phyloP scores from a whole-genome alignment of 2,113 vertebrate species.

The Podarcis muralis region DNA sequence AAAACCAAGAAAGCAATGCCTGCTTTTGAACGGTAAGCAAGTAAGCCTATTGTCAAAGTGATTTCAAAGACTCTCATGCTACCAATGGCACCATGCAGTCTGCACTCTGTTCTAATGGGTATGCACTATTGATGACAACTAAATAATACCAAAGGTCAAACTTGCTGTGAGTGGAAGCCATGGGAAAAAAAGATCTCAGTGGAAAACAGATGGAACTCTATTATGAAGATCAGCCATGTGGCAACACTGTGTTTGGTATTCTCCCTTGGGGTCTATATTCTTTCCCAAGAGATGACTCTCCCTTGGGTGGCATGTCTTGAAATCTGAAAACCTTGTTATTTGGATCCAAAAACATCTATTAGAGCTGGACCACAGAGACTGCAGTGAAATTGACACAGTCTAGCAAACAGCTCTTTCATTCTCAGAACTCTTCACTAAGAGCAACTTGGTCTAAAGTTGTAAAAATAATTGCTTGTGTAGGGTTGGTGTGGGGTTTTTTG shows the following conservation, averaged over 20 bases:
- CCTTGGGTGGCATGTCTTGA: neutral
- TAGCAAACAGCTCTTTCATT: neutral
- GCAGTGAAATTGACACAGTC: neutral
- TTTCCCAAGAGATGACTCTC: constrained; percentile 23
- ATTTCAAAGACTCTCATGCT: constrained; percentile 12
- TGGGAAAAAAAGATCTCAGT: constrained; percentile 10
- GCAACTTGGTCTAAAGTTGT: neutral
- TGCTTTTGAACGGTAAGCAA: constrained; percentile 7
- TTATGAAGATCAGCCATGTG: constrained; percentile 24
- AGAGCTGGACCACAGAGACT: neutral
- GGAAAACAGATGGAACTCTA: constrained; percentile 24
- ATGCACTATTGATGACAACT: constrained; percentile 13
- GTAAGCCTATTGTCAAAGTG: neutral
- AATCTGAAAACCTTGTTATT: constrained; percentile 3
- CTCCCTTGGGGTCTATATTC: constrained; percentile 17
- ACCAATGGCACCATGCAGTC: neutral
- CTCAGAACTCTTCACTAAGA: neutral
- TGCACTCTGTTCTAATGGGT: neutral
- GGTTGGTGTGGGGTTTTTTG: too few relatives aligned
- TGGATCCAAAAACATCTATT: neutral
- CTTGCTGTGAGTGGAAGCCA: neutral
- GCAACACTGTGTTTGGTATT: neutral
- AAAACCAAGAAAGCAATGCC: constrained; percentile 20
- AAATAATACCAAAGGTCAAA: constrained; percentile 17
- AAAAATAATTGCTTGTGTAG: too few relatives aligned